Conservation (phyloP, 2,888 invertebrate species). For the Liodrosophila aerea region DNA sequence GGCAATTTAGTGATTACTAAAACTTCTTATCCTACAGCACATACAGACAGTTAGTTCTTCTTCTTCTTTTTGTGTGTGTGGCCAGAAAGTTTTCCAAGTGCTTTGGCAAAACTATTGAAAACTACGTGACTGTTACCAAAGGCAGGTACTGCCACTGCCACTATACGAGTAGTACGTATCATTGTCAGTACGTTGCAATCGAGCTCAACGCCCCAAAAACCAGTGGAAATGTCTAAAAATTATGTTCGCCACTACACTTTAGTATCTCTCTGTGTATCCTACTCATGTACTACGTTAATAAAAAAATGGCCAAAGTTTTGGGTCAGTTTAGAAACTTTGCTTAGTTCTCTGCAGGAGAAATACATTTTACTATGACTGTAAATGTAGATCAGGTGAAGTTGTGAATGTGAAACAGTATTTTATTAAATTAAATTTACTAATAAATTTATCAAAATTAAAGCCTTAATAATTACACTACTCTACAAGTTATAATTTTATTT, state of each 20-base stretch:
- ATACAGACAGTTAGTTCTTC: background rate
- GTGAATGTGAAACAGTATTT: too few relatives aligned
- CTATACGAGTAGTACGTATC: too few relatives aligned
- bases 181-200: conserved; percentile 52
- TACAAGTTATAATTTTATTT: too few relatives aligned
- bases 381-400: too few relatives aligned
- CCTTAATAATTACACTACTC: too few relatives aligned
- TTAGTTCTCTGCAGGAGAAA: too few relatives aligned
- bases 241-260: conserved; percentile 34
- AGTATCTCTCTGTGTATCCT: conserved; percentile 14
- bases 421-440: too few relatives aligned
- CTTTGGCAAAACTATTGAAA: conserved; percentile 59
- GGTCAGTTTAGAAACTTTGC: conserved; percentile 17
- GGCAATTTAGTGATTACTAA: background rate
- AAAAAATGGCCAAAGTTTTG: conserved; percentile 8
- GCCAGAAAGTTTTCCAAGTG: conserved; percentile 55
- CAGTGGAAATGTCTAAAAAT: conserved; percentile 62
- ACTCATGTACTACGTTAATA: background rate
- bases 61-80: too few relatives aligned
- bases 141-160: conserved; percentile 59
- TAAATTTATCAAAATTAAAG: too few relatives aligned
- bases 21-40: background rate
- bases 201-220: conserved; percentile 34
- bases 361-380: too few relatives aligned
- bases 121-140: conserved; percentile 54